Conservation (phyloP, 2,113 vertebrate genomes). For the Eolophus roseicapilla region DNA sequence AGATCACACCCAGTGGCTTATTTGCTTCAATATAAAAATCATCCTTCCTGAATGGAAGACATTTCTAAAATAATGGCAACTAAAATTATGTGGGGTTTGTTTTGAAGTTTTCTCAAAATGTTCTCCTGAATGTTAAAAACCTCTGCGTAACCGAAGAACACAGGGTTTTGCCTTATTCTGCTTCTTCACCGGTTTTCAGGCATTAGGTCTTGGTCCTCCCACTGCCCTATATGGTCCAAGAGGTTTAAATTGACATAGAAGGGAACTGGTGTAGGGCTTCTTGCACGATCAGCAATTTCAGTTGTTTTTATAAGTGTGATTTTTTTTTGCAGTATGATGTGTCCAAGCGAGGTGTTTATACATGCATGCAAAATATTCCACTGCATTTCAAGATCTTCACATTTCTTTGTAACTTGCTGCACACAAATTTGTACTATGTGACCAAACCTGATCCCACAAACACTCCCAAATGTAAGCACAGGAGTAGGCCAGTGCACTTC, state of each 20-base stretch:
- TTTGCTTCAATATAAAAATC: neutral
- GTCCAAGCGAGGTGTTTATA: neutral
- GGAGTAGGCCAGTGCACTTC: neutral
- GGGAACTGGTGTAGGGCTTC: neutral
- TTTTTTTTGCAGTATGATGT: neutral
- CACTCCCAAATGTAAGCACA: neutral
- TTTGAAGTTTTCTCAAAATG: neutral
- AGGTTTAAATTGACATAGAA: neutral
- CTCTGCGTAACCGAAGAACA: neutral
- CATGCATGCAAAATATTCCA: neutral
- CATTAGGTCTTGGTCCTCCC: neutral
- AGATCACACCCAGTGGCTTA: neutral
- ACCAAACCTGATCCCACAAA: constrained; percentile 15
- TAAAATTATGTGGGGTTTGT: neutral
- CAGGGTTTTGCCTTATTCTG: neutral
- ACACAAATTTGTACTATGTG: neutral
- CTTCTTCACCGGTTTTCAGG: neutral
- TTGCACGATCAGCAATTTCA: neutral
- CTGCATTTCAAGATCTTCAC: neutral
- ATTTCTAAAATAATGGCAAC: neutral
- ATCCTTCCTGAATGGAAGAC: neutral
- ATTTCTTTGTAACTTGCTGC: neutral
- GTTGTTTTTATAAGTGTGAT: neutral
- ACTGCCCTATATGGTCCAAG: neutral
- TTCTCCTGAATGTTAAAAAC: neutral